Evolutionary conservation across 2,797 vertebrate species (phyloP).

Genomic region (Thamnophis elegans): DNA sequence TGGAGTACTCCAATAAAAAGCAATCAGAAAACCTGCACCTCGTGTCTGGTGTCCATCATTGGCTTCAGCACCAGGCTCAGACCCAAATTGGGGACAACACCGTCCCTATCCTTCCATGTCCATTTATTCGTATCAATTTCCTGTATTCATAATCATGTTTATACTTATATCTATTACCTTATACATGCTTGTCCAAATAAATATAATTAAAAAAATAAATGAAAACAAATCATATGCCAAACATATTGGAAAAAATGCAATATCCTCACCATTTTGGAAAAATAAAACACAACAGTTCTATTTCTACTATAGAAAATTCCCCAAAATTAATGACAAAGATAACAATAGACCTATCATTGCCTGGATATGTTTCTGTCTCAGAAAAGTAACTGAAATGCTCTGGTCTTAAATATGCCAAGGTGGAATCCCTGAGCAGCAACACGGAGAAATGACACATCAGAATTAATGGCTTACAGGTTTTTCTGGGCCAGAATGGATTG

Average conservation of each 20-base stretch:
- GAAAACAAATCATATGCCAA: background rate
- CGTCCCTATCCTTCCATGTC: too few species aligned
- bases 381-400: background rate
- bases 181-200: too few species aligned
- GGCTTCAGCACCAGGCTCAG: too few species aligned
- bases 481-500: background rate
- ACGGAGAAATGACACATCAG: background rate
- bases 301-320: background rate
- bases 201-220: too few species aligned
- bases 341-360: background rate
- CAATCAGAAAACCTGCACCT: too few species aligned
- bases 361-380: background rate
- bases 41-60: too few species aligned
- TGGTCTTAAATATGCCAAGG: background rate
- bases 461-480: background rate
- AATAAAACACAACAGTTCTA: background rate
- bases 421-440: background rate
- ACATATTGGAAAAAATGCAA: background rate
- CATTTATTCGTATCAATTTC: too few species aligned
- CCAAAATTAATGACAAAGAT: background rate
- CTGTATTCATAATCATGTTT: too few species aligned
- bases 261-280: background rate
- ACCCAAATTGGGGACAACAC: too few species aligned
- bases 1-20: too few species aligned
- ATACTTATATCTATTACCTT: too few species aligned